phyloP scores from a whole-genome alignment of 2,888 invertebrate genomes.

The Hesperia comma region DNA sequence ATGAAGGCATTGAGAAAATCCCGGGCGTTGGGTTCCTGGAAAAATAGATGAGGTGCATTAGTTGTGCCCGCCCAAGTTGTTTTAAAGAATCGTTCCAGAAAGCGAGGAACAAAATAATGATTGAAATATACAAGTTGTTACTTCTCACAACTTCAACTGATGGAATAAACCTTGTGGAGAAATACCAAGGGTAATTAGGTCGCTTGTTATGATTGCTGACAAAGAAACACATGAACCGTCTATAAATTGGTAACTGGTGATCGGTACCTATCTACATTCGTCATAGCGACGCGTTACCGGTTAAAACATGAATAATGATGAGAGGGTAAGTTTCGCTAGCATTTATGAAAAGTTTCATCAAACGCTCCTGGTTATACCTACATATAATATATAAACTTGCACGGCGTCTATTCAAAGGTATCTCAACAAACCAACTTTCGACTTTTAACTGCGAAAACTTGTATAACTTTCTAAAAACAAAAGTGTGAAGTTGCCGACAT shows the following conservation, averaged over 20 bases:
- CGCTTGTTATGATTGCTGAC: too few species aligned
- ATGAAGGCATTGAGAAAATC: conserved; percentile 32
- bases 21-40: conserved; percentile 22
- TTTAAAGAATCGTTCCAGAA: not conserved
- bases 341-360: not conserved
- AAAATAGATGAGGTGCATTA: conserved; percentile 32
- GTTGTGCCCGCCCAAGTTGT: conserved; percentile 15
- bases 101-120: not conserved
- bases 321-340: not conserved
- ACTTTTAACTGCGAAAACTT: conserved; percentile 16
- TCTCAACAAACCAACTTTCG: conserved; percentile 18
- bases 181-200: too few species aligned
- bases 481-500: conserved; percentile 28
- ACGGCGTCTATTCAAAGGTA: conserved; percentile 11
- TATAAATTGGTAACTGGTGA: too few species aligned
- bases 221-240: too few species aligned
- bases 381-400: not conserved
- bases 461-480: conserved; percentile 29
- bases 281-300: too few species aligned
- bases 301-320: too few species aligned
- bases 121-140: not conserved
- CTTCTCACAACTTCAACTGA: too few species aligned
- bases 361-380: not conserved
- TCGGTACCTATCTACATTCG: too few species aligned
- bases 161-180: too few species aligned